A percentile compares a stretch with the other conserved stretches of the same genome.
Evolutionary conservation across 2,888 invertebrate genomes (phyloP).

Genomic region (Sepiola atlantica): DNA sequence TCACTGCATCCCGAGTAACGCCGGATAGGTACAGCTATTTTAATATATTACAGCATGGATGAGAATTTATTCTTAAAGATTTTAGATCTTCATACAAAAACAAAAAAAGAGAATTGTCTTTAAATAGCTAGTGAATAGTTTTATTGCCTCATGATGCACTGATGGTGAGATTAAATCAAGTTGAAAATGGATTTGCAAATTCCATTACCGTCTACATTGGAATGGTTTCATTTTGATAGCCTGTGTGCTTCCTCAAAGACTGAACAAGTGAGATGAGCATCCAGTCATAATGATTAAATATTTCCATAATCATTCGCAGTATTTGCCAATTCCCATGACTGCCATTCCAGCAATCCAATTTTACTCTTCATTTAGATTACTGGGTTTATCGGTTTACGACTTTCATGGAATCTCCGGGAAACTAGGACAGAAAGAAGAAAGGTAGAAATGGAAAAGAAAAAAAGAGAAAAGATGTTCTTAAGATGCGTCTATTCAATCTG

Average conservation of each 20-base stretch:
- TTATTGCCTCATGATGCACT: too few relatives aligned
- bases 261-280: neutral
- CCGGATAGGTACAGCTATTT: too few relatives aligned
- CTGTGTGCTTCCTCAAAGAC: neutral
- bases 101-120: too few relatives aligned
- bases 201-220: neutral
- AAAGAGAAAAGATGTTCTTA: neutral
- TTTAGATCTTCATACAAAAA: too few relatives aligned
- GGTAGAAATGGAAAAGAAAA: neutral
- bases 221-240: neutral
- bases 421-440: neutral
- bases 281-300: neutral
- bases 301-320: neutral
- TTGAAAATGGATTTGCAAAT: constrained; percentile 13
- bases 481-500: too few relatives aligned
- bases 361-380: neutral
- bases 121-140: too few relatives aligned
- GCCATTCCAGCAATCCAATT: neutral
- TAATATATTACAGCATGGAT: too few relatives aligned
- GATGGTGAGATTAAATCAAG: neutral
- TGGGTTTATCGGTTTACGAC: neutral
- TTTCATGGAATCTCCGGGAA: neutral
- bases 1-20: too few relatives aligned
- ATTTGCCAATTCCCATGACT: neutral
- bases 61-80: too few relatives aligned